Evolutionary conservation across 2,797 vertebrate genomes (phyloP).

Genomic region (Zenarchopterus dispar): DNA sequence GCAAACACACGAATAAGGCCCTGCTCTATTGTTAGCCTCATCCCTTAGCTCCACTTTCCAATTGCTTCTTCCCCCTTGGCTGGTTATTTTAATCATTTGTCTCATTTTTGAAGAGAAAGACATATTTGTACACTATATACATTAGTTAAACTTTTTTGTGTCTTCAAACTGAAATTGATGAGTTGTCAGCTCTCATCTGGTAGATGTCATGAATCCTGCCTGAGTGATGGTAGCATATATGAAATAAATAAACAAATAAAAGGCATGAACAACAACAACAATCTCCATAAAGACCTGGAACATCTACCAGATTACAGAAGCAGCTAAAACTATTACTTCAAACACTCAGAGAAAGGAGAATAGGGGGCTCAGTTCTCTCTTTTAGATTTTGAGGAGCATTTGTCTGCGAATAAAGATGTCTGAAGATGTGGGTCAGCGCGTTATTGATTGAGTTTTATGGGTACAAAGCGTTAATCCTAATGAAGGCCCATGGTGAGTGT

Average conservation of each 20-base stretch:
- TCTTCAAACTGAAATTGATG: too few species aligned
- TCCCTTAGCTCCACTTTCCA: constrained; percentile 45
- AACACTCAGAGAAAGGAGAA: constrained; percentile 52
- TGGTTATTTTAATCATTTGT: constrained; percentile 12
- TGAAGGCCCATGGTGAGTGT: constrained; percentile 61
- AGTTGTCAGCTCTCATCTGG: background rate
- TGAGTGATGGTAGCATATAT: constrained; percentile 19
- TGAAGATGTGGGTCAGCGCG: constrained; percentile 52
- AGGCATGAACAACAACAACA: constrained; percentile 11
- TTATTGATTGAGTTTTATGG: constrained; percentile 73
- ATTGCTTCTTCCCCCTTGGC: constrained; percentile 28
- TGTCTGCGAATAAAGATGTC: constrained; percentile 75
- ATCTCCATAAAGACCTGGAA: constrained; percentile 50
- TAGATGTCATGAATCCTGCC: constrained; percentile 26
- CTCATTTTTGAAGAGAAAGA: too few species aligned
- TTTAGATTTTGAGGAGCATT: constrained; percentile 56
- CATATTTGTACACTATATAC: too few species aligned
- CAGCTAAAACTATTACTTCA: constrained; percentile 58
- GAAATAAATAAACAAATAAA: constrained; percentile 15
- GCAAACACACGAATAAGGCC: constrained; percentile 46
- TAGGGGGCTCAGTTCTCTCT: constrained; percentile 43
- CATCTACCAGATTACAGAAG: constrained; percentile 60
- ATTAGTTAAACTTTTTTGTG: too few species aligned
- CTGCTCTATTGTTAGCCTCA: constrained; percentile 47
- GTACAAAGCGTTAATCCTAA: constrained; percentile 75